Conservation (phyloP, 2,888 invertebrate species). For the Plagodis dolabraria region DNA sequence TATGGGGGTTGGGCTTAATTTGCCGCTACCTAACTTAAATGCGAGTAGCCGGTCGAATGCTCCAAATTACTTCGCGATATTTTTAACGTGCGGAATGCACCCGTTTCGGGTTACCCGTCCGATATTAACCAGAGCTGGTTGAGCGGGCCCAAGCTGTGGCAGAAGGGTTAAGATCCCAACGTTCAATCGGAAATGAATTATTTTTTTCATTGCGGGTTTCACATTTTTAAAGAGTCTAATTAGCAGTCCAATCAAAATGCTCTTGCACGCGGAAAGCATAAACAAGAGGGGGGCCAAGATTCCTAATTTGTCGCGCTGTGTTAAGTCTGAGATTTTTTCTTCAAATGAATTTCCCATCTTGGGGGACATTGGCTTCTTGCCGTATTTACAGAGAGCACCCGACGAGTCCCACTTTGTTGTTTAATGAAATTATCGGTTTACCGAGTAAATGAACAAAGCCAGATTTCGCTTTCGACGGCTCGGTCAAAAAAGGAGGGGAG, state of each 20-base stretch:
- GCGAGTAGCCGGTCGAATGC: constrained; percentile 76
- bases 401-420: constrained; percentile 82
- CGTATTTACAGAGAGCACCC: constrained; percentile 78
- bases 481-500: constrained; percentile 75
- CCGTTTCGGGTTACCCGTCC: constrained; percentile 75
- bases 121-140: constrained; percentile 70
- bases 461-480: constrained; percentile 76
- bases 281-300: constrained; percentile 54
- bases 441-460: constrained; percentile 85
- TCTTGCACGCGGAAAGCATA: constrained; percentile 44
- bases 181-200: constrained; percentile 45
- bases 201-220: constrained; percentile 34
- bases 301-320: constrained; percentile 66
- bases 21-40: constrained; percentile 79
- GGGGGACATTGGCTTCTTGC: constrained; percentile 83
- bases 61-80: constrained; percentile 82
- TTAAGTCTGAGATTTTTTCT: constrained; percentile 76
- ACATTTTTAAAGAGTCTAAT: constrained; percentile 45
- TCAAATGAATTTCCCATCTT: constrained; percentile 80
- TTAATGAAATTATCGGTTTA: constrained; percentile 86
- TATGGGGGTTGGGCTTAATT: constrained; percentile 82
- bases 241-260: constrained; percentile 44
- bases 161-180: constrained; percentile 58
- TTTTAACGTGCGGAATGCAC: constrained; percentile 82
- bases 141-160: constrained; percentile 39